Evolutionary conservation across 2,797 vertebrate species (phyloP).

Genomic region (Mus spretus): DNA sequence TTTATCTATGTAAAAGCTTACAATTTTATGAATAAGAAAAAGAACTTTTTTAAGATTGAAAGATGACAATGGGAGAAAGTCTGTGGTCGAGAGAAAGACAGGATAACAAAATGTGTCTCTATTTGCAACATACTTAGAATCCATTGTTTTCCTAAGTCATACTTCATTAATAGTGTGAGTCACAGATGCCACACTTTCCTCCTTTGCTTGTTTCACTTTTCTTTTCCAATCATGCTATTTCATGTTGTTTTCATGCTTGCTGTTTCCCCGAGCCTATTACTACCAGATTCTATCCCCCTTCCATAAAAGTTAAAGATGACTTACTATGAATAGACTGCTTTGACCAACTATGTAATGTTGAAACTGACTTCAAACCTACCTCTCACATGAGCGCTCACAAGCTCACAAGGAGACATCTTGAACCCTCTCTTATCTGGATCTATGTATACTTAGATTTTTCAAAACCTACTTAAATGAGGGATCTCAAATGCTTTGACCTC

Average conservation of each 20-base stretch:
- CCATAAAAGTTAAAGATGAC: background rate
- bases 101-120: background rate
- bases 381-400: background rate
- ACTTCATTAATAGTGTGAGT: background rate
- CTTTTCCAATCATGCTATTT: background rate
- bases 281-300: background rate
- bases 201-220: too few relatives aligned
- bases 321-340: background rate
- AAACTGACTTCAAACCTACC: constrained; percentile 1
- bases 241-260: background rate
- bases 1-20: background rate
- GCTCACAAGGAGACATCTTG: background rate
- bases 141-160: background rate
- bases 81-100: background rate
- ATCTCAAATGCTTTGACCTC: too few relatives aligned
- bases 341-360: background rate
- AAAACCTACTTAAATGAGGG: too few relatives aligned
- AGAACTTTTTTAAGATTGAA: background rate
- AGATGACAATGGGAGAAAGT: background rate
- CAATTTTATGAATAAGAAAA: background rate
- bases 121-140: background rate
- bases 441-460: too few relatives aligned
- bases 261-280: background rate
- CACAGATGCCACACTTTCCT: too few relatives aligned
- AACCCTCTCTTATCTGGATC: background rate